Evolutionary conservation across 2,888 invertebrate genomes (phyloP).

Genomic region (Hypomecis punctinalis): DNA sequence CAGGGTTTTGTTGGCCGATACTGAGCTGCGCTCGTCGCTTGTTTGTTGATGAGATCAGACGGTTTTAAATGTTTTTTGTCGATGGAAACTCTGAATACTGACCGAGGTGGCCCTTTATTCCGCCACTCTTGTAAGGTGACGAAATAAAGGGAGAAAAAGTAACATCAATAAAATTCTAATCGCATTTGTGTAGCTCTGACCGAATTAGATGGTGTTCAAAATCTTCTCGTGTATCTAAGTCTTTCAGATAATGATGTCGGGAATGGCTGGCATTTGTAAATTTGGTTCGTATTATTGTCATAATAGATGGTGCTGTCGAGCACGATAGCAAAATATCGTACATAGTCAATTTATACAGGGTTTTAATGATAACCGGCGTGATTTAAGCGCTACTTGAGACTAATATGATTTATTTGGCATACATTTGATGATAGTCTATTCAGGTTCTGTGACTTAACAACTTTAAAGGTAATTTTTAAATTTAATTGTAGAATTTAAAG

Average conservation of each 20-base stretch:
- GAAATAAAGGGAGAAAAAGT: constrained; percentile 35
- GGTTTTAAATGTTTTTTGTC: background rate
- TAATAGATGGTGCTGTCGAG: constrained; percentile 6
- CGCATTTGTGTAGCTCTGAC: constrained; percentile 56
- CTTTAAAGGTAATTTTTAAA: too few species aligned
- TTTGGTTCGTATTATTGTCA: constrained; percentile 5
- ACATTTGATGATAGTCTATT: too few species aligned
- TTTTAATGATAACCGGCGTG: too few species aligned
- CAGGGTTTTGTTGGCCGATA: constrained; percentile 8
- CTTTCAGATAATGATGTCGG: background rate
- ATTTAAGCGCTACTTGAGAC: too few species aligned
- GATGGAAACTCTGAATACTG: constrained; percentile 33
- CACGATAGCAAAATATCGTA: background rate
- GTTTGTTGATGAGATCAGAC: constrained; percentile 10
- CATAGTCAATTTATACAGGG: too few species aligned
- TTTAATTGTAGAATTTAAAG: too few species aligned
- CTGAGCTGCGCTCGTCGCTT: background rate
- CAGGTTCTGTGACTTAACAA: too few species aligned
- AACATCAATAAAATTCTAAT: constrained; percentile 28
- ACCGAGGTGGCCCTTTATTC: constrained; percentile 17
- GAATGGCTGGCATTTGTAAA: constrained; percentile 32
- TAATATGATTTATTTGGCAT: too few species aligned
- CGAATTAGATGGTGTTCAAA: constrained; percentile 7
- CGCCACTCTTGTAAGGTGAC: constrained; percentile 13
- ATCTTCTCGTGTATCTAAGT: background rate